These are phyloP conservation scores for Bagarius yarrelli DNA, from an alignment of 2,113 vertebrate genomes.

Conservation along the genomic window DNA sequence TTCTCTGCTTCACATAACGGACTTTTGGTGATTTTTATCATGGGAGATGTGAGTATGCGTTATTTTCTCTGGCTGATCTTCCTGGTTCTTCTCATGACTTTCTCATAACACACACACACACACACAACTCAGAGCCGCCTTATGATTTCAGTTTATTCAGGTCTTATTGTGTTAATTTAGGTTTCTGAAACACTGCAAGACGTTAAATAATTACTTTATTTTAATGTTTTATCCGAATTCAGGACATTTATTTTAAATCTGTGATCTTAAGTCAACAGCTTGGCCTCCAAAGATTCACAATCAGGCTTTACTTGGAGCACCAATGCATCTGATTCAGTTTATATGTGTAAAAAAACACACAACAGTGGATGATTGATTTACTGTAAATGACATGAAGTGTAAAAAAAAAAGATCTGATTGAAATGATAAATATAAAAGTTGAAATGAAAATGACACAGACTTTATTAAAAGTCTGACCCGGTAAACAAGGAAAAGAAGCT, in stretches of 20 bases:
- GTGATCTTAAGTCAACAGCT: not conserved
- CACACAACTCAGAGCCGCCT: not conserved
- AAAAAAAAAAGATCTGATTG: no score
- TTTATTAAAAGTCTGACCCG: no score
- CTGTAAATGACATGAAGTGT: no score
- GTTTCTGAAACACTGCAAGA: not conserved
- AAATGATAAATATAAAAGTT: no score
- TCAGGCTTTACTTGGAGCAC: not conserved
- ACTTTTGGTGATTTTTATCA: slow-evolving; percentile 45
- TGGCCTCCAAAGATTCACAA: not conserved
- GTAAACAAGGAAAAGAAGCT: slow-evolving; percentile 1
- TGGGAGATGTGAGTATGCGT: slow-evolving; percentile 63
- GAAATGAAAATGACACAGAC: no score
- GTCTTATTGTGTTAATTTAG: not conserved
- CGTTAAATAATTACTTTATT: not conserved
- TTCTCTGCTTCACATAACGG: slow-evolving; percentile 44
- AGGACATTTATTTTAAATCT: not conserved
- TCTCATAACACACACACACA: not conserved
- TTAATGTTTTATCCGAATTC: not conserved
- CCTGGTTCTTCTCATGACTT: slow-evolving; percentile 7
- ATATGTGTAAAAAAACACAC: no score
- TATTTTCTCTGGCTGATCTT: slow-evolving; percentile 26
- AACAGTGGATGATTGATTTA: no score
- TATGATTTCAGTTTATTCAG: not conserved
- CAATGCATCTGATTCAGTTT: not conserved